phyloP scores from a whole-genome alignment of 2,797 vertebrate genomes.

The Prionace glauca region DNA sequence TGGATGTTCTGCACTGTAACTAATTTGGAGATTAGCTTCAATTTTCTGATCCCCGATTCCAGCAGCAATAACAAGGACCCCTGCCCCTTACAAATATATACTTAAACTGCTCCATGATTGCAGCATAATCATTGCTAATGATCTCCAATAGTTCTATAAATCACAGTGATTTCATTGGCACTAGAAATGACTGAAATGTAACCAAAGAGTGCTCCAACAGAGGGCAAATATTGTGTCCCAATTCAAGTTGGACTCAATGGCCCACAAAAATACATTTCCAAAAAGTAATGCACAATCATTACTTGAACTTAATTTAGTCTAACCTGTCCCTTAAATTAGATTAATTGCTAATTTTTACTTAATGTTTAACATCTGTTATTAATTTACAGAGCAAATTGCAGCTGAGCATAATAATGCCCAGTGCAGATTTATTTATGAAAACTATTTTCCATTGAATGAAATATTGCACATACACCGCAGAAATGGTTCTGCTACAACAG shows the following conservation, averaged over 20 bases:
- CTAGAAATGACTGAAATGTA: background rate
- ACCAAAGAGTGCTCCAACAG: background rate
- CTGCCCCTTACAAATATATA: background rate
- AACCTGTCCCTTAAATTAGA: constrained; percentile 20
- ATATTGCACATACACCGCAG: background rate
- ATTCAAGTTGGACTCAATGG: background rate
- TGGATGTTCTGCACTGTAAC: background rate
- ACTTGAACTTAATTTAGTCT: background rate
- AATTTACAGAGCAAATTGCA: background rate
- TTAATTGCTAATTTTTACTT: constrained; percentile 12
- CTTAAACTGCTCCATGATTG: background rate
- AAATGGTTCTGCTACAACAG: background rate
- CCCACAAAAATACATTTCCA: background rate
- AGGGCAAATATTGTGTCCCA: background rate
- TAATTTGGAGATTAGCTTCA: background rate
- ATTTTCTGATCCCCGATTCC: background rate
- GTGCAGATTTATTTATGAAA: background rate
- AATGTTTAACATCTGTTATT: constrained; percentile 32
- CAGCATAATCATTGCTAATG: background rate
- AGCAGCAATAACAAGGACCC: background rate
- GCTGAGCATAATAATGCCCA: background rate
- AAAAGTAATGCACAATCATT: background rate
- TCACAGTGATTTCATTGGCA: constrained; percentile 8
- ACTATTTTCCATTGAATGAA: background rate
- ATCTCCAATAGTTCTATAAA: background rate